phyloP scores from a whole-genome alignment of 37 sponge, comb jelly and placozoan genomes.

The Chondrilla cf. caribensis region DNA sequence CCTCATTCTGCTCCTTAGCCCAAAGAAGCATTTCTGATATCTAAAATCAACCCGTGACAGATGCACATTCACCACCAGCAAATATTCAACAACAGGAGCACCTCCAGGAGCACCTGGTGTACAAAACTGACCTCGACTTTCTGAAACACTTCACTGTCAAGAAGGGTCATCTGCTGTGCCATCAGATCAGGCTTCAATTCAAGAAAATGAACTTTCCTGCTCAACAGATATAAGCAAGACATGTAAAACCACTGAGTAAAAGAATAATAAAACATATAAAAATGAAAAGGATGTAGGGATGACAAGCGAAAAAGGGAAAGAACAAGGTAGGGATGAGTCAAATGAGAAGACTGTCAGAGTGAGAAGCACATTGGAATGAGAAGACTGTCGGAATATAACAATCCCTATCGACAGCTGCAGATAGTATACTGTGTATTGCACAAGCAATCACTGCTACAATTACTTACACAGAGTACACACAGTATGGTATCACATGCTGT shows the following conservation, averaged over 20 bases:
- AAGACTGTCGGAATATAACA: too few species aligned
- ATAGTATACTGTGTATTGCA: too few species aligned
- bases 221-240: background rate
- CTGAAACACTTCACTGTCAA: constrained; percentile 78
- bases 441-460: background rate
- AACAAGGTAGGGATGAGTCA: too few species aligned
- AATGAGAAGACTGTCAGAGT: too few species aligned
- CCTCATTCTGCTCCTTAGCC: constrained; percentile 84
- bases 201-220: constrained; percentile 26
- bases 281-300: too few species aligned
- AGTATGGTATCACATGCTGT: too few species aligned
- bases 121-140: constrained; percentile 70
- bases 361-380: too few species aligned
- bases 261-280: background rate
- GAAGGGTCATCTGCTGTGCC: constrained; percentile 81
- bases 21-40: constrained; percentile 81
- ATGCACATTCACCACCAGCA: background rate
- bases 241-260: background rate
- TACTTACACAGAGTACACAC: too few species aligned
- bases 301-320: too few species aligned
- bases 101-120: too few species aligned
- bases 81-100: too few species aligned
- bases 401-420: too few species aligned
- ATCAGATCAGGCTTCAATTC: constrained; percentile 59
- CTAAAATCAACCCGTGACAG: constrained; percentile 25